Evolutionary conservation across 37 sponge, comb jelly and placozoan genomes (phyloP), one percentile per base, ranked within the genome.

Genomic region (Cliona cf. orientalis): DNA sequence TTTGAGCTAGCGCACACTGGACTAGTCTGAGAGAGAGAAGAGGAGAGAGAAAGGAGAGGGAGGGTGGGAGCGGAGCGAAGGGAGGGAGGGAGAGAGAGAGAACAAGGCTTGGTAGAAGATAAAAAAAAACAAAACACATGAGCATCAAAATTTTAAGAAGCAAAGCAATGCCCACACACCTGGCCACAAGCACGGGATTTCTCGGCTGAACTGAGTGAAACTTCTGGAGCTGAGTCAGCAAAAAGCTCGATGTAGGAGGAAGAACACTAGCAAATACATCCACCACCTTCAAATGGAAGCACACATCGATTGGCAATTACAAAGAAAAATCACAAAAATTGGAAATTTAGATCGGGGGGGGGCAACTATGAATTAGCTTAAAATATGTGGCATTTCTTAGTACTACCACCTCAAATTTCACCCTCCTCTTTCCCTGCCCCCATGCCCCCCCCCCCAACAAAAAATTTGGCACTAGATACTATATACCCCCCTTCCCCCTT

Each of bases 1-100:
- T 66, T 38, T 80, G 80, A 28, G 3, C n/a, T 14, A 82, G 72
- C 23, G 72, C 74, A 82, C 72, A 64, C 21, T 73, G 25, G 11
- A 79, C 79, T 39, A 64, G 32, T 39, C 64, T 64, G 34, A 17
- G 14, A n/a, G 7, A 37, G 57, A 35, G 49, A 32, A 44, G 35
- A n/a, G 61, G 38, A 34, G 2, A 36, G 36, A 34, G 55, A 49
- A 49, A 49, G 17, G 55, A 17, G 55, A 49, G 55, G 17, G 17
- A 17, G 55, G 17, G 55, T 11, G 55, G 17, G 55, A 49, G 55
- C 14, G 55, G 17, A 17, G 55, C 14, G 55, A 49, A 17, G 55
- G 55, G 17, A 17, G 17, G 55, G 55, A 17, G 17, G 55, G 55
- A 17, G 55, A 49, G 55, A 17, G 11, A 21, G 55, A 21, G 70